A percentile compares a stretch with the other conserved stretches of the same genome.
Conservation (phyloP, 1,140 invertebrate species). For the Temnothorax longispinosus region DNA sequence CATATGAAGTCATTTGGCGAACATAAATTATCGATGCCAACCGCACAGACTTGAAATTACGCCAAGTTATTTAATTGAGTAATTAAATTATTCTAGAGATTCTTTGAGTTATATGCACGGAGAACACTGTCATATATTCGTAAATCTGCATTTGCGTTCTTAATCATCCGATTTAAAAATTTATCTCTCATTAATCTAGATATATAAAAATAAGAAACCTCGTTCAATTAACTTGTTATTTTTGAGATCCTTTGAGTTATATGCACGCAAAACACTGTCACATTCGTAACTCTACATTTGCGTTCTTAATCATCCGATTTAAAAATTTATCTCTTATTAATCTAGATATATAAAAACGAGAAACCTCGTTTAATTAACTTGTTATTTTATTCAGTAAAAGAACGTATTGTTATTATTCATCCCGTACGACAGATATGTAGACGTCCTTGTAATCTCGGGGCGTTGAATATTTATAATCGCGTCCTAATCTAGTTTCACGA, state of each 20-base stretch:
- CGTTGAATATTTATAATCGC: constrained; percentile 64
- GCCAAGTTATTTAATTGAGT: constrained; percentile 34
- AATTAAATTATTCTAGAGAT: constrained; percentile 36
- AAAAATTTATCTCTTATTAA: neutral
- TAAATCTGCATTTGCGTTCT: neutral
- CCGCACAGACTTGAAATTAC: neutral
- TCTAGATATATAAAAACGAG: neutral
- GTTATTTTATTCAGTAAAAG: neutral
- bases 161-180: neutral
- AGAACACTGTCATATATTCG: neutral
- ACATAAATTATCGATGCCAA: constrained; percentile 35
- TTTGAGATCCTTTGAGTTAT: neutral
- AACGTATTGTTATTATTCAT: neutral
- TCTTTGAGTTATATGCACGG: neutral
- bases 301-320: neutral
- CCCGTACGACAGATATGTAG: neutral
- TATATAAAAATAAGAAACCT: constrained; percentile 24
- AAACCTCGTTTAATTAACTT: constrained; percentile 21
- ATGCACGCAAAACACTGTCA: neutral
- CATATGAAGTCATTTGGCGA: constrained; percentile 25
- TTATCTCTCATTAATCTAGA: neutral
- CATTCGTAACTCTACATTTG: neutral
- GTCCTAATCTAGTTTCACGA: constrained; percentile 70
- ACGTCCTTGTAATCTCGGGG: neutral
- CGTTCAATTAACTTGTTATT: neutral